Conservation (phyloP, 2,888 invertebrate species). For the Epirrhoe alternata region DNA sequence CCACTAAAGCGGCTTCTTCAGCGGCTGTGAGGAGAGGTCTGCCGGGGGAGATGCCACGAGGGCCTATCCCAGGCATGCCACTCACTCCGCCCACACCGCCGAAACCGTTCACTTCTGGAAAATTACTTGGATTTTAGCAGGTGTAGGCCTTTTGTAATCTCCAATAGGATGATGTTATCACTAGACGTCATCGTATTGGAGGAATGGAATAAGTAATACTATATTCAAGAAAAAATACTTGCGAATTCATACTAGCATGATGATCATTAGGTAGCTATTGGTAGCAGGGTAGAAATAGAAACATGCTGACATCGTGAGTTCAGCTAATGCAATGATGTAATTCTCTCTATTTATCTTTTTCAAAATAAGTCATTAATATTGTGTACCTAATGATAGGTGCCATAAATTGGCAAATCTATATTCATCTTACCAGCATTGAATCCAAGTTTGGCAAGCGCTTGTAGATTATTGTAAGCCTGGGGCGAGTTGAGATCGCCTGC, state of each 20-base stretch:
- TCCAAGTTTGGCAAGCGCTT: constrained; percentile 95
- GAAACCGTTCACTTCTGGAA: constrained; percentile 78
- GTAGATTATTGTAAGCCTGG: constrained; percentile 94
- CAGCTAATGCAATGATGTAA: too few relatives aligned
- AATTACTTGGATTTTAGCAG: not conserved
- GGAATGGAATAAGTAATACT: too few relatives aligned
- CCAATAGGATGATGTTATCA: too few relatives aligned
- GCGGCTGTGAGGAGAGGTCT: constrained; percentile 74
- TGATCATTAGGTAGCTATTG: too few relatives aligned
- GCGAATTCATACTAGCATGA: too few relatives aligned
- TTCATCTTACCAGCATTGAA: constrained; percentile 86
- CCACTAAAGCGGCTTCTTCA: constrained; percentile 76
- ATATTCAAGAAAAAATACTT: too few relatives aligned
- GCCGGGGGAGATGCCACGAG: constrained; percentile 82
- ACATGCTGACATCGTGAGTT: too few relatives aligned
- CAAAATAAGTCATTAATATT: too few relatives aligned
- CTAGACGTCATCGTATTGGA: too few relatives aligned
- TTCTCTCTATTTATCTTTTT: too few relatives aligned
- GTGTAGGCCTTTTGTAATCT: not conserved
- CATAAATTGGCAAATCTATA: not conserved
- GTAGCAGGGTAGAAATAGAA: too few relatives aligned
- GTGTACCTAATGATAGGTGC: too few relatives aligned
- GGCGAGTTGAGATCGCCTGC: constrained; percentile 89
- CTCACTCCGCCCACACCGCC: constrained; percentile 65
- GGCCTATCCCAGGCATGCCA: constrained; percentile 76